Conservation (phyloP, 2,113 vertebrate species). For the Chrysemys picta region DNA sequence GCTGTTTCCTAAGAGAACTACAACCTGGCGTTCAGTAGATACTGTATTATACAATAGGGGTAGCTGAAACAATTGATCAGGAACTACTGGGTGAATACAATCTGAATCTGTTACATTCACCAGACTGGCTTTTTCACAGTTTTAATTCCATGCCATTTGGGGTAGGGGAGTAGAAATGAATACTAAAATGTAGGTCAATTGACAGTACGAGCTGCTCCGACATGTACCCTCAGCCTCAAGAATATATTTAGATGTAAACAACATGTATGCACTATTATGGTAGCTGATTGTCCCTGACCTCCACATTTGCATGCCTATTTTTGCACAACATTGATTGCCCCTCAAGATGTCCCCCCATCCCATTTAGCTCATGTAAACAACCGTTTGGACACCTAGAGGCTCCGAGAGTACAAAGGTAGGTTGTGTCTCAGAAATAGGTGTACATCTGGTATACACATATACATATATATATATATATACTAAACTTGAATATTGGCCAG, state of each 20-base stretch:
- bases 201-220: background rate
- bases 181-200: background rate
- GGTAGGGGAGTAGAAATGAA: background rate
- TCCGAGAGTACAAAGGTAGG: fast-evolving
- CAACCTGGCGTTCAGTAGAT: background rate
- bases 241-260: background rate
- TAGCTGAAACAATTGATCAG: constrained; percentile 25
- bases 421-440: fast-evolving
- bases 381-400: fast-evolving
- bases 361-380: background rate
- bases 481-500: background rate
- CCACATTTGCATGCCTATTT: background rate
- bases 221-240: background rate
- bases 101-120: background rate
- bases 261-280: fast-evolving
- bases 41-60: constrained; percentile 41
- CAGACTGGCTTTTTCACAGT: background rate
- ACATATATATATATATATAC: background rate
- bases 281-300: background rate
- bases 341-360: background rate
- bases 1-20: constrained; percentile 18
- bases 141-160: background rate
- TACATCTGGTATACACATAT: background rate
- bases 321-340: fast-evolving
- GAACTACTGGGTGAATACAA: constrained; percentile 36